Base-by-base conservation (phyloP, 2,888 invertebrate species). In the Leptodirus hochenwartii region DNA sequence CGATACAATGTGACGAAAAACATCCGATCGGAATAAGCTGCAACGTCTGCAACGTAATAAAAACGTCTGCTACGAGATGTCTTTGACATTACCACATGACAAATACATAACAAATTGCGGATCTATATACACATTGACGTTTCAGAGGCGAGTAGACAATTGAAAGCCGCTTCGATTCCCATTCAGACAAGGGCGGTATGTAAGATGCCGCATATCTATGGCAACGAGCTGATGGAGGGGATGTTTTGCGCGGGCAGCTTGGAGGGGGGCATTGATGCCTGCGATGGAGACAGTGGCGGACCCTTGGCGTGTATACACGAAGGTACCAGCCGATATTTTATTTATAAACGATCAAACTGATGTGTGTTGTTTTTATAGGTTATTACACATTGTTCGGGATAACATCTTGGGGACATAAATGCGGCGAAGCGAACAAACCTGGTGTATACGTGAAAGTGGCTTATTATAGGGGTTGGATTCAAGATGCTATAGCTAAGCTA, bases 281-380 rank as follows among this genome's bases (percentile, higher is more conserved):
- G 84, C 42, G 75, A 80, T 46, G 84, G 84, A 2, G 84, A 85
- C 49, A 78, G 78, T 20, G 84, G 84, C 14, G 84, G 84, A n/a
- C 82, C 84, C 5, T 55, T 82, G 13, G 74, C 76, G 25, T 82
- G 81, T 46, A 51, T 65, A 35, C 57, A 64, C 40, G 57, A 65
- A 38, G 69, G 71, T 69, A 53, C n/a, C n/a, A n/a, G n/a, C n/a
- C n/a, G n/a, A n/a, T n/a, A 47, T 30, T 28, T 29, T 28, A 28
- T 10, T 28, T 28, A 6, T 9, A 12, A 22, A 28, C 5, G 9
- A 28, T 6, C 11, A 22, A 23, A 11, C 5, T 25, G 12, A 24
- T 28, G 23, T 27, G 10, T 13, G 9, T 29, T 14, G 5, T 24
- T 28, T n/a, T 50, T 50, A n/a, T 42, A 74, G 75, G 68, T 38